phyloP scores from a whole-genome alignment of 1,140 invertebrate genomes.

The Caenorhabditis briggsae region DNA sequence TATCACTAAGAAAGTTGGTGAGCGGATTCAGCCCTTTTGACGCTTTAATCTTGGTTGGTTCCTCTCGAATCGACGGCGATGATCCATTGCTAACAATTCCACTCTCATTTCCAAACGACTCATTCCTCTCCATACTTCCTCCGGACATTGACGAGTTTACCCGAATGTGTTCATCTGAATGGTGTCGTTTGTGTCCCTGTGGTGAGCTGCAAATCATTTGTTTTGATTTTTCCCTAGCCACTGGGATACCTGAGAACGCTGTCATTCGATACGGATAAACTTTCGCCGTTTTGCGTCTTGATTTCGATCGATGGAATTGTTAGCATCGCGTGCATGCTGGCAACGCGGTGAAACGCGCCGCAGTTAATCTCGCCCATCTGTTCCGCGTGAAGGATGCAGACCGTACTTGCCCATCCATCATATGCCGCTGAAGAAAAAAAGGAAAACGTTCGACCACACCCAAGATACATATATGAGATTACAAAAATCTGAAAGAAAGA shows the following conservation, averaged over 20 bases:
- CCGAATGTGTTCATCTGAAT: slow-evolving; percentile 72
- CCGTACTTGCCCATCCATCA: slow-evolving; percentile 75
- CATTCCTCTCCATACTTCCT: slow-evolving; percentile 14
- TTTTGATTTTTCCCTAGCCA: slow-evolving; percentile 61
- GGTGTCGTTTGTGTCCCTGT: slow-evolving; percentile 72
- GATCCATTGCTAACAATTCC: slow-evolving; percentile 24
- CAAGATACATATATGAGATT: not conserved
- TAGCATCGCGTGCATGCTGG: slow-evolving; percentile 56
- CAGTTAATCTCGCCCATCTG: slow-evolving; percentile 52
- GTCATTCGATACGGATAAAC: slow-evolving; percentile 50
- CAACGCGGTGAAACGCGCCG: slow-evolving; percentile 41
- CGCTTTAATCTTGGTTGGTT: not conserved
- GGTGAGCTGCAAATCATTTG: slow-evolving; percentile 23
- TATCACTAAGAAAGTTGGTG: slow-evolving; percentile 30
- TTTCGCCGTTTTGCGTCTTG: slow-evolving; percentile 19
- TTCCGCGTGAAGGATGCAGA: slow-evolving; percentile 69
- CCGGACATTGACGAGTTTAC: slow-evolving; percentile 54
- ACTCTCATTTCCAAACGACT: slow-evolving; percentile 49
- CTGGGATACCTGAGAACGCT: slow-evolving; percentile 56
- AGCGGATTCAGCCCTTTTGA: slow-evolving; percentile 40
- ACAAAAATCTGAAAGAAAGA: no score
- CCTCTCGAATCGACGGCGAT: not conserved
- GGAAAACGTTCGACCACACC: slow-evolving; percentile 51
- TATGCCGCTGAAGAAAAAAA: slow-evolving; percentile 73
- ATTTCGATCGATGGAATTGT: slow-evolving; percentile 53